Evolutionary conservation across 1,140 invertebrate genomes (phyloP), one percentile per base, ranked within the genome.

Genomic region (Glossosoma conforme): DNA sequence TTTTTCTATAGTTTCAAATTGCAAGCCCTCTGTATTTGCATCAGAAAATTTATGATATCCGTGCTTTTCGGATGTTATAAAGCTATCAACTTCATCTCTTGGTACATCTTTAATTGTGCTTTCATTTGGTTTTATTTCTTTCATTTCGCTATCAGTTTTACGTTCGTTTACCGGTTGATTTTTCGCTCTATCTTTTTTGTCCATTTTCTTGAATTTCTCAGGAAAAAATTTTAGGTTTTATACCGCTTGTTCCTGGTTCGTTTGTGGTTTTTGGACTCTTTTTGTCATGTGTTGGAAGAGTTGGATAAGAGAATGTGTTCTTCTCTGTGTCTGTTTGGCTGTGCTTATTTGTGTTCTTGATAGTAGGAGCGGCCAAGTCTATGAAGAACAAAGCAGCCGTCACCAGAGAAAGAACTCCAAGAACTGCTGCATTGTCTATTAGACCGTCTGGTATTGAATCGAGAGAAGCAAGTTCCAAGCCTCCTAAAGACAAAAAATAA

Each of bases 401-500:
- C 5, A 83, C 47, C 4, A 87, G 65, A n/a, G 84, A 82, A 3
- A 87, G 65, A 8, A 77, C 74, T 1, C 84, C 84, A 10, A 87
- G 70, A 15, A 86, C 77, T 0, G 83, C 78, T 0, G 83, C 84
- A 63, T 87, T 87, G 55, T 84, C 82, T 3, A 85, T 67, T 33
- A 88, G 66, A 28, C 81, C 75, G 8, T 68, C 61, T 2, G 83
- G 83, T 2, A 87, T 76, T 32, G 78, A 81, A 60, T 88, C 85
- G 58, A 87, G 72, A 3, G 84, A 80, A 9, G 82, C 81, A 41
- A 86, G 69, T 47, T 81, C 78, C 59, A 87, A 65, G 58, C 79
- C 80, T 58, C 77, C 78, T 80, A 59, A 24, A 51, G 44, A 44
- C 15, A 52, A 20, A 53, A 30, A 48, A 45, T n/a, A 47, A 33